A percentile compares a stretch with the other conserved stretches of the same genome.
These are phyloP conservation scores for Trichacis sp. DNA, from an alignment of 2,888 invertebrate genomes.

Conservation along the genomic window DNA sequence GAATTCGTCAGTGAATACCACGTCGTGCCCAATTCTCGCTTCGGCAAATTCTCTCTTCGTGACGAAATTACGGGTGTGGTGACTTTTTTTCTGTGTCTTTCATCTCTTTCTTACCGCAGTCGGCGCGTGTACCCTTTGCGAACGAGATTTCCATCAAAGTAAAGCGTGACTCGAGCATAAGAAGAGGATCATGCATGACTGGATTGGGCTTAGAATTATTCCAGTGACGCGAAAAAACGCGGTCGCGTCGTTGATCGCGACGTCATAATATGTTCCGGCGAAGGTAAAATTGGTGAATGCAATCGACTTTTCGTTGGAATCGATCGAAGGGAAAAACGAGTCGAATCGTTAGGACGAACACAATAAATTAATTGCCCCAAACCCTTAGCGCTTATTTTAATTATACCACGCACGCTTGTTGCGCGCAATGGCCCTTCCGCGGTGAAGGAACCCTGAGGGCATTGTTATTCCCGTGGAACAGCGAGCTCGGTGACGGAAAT, in stretches of 20 bases:
- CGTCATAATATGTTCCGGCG: no score
- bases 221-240: not conserved
- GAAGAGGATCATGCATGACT: constrained; percentile 36
- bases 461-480: constrained; percentile 37
- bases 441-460: constrained; percentile 34
- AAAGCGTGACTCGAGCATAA: constrained; percentile 39
- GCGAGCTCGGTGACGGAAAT: constrained; percentile 37
- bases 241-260: not conserved
- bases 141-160: constrained; percentile 43
- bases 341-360: not conserved
- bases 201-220: constrained; percentile 20
- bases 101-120: constrained; percentile 31
- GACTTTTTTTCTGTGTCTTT: constrained; percentile 17
- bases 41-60: constrained; percentile 47
- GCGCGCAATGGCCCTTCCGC: constrained; percentile 33
- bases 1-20: constrained; percentile 27
- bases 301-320: not conserved
- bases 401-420: constrained; percentile 26
- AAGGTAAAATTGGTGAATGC: not conserved
- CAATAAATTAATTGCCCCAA: constrained; percentile 25
- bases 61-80: constrained; percentile 42
- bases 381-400: constrained; percentile 27
- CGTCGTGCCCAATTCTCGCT: constrained; percentile 23
- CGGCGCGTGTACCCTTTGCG: constrained; percentile 42
- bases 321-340: not conserved